These are phyloP conservation scores for Diaprepes abbreviatus DNA, from an alignment of 2,888 invertebrate genomes.

Conservation along the genomic window DNA sequence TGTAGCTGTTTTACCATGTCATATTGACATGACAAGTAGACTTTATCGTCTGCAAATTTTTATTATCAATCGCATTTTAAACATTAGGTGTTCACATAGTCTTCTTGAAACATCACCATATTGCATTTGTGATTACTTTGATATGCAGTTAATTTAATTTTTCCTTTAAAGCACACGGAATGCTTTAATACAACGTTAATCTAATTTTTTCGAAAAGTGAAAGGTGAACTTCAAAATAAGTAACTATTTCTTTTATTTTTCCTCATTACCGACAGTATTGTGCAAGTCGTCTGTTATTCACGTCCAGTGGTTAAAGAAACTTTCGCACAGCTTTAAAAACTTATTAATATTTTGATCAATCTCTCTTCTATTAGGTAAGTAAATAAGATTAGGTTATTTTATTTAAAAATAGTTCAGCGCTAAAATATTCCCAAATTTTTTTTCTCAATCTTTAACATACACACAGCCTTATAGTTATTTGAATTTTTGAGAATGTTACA, in stretches of 20 bases:
- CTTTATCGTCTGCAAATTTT: background rate
- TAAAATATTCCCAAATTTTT: background rate
- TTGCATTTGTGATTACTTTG: slow-evolving; percentile 1
- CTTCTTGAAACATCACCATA: background rate
- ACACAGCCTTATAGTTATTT: too few species aligned
- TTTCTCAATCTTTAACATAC: too few species aligned
- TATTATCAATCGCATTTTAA: background rate
- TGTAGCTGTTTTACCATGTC: background rate
- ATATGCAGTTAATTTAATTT: background rate
- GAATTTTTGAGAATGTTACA: too few species aligned
- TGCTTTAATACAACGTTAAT: background rate
- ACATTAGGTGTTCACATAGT: background rate
- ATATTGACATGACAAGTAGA: slow-evolving; percentile 7
- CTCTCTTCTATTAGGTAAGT: background rate
- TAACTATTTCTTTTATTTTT: slow-evolving; percentile 13
- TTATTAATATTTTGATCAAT: background rate
- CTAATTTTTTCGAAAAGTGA: slow-evolving; percentile 6
- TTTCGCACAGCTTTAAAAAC: background rate
- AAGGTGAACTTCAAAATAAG: slow-evolving; percentile 13
- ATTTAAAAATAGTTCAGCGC: background rate
- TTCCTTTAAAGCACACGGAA: background rate
- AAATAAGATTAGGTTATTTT: background rate
- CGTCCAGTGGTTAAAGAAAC: background rate
- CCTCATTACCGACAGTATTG: background rate
- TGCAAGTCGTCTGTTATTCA: background rate